A percentile compares a stretch with the other conserved stretches of the same genome.
These are phyloP conservation scores for Drosophila sordidula DNA, from an alignment of 2,888 invertebrate genomes.

Conservation along the genomic window DNA sequence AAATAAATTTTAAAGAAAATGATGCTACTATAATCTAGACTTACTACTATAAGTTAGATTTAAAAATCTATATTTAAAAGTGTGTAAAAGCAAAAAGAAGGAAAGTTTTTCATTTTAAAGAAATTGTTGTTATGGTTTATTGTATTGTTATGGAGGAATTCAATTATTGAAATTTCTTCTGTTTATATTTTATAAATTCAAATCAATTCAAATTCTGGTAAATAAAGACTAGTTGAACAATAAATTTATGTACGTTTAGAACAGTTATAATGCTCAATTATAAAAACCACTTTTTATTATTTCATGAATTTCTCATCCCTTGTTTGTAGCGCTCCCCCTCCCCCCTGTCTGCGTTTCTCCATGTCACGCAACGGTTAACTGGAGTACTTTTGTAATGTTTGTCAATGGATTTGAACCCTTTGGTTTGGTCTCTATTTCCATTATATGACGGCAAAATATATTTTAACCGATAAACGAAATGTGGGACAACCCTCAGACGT, in stretches of 20 bases:
- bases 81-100: no score
- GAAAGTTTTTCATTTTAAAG: no score
- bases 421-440: constrained; percentile 8
- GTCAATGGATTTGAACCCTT: constrained; percentile 20
- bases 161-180: no score
- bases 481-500: constrained; percentile 22
- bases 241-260: background rate
- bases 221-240: constrained; percentile 4
- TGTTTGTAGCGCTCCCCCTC: background rate
- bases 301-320: constrained; percentile 14
- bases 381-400: constrained; percentile 23
- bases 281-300: no score
- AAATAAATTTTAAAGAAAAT: no score
- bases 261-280: background rate
- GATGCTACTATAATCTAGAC: no score
- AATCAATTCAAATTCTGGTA: background rate
- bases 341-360: background rate
- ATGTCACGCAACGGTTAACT: constrained; percentile 31
- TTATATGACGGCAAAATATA: constrained; percentile 35
- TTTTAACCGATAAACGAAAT: constrained; percentile 43
- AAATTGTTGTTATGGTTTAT: no score
- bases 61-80: no score
- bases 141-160: no score
- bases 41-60: no score
- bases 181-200: background rate